These are phyloP conservation scores for Clarias fuscus DNA, from an alignment of 2,797 vertebrate species.

Conservation along the genomic window DNA sequence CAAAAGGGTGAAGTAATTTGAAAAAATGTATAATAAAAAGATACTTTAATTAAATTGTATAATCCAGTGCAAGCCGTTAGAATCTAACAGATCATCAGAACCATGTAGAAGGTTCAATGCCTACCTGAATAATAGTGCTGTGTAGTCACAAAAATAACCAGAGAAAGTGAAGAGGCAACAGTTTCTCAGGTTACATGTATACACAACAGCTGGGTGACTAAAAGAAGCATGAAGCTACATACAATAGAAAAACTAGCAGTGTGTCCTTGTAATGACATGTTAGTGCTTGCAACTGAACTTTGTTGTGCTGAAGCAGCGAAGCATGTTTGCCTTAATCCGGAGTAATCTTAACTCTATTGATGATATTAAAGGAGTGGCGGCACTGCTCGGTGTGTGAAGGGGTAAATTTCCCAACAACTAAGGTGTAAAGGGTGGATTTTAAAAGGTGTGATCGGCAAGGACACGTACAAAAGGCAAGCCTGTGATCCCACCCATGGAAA, in stretches of 20 bases:
- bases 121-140: neutral
- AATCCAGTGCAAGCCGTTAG: neutral
- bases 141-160: neutral
- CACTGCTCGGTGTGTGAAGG: constrained; percentile 52
- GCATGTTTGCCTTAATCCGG: constrained; percentile 10
- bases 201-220: constrained; percentile 20
- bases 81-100: neutral
- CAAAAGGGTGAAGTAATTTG: neutral
- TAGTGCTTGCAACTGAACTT: constrained; percentile 20
- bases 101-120: constrained; percentile 7
- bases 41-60: neutral
- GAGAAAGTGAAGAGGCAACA: constrained; percentile 10
- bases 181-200: constrained; percentile 38
- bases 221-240: neutral
- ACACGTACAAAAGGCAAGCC: neutral
- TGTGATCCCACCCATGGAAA: constrained; percentile 24
- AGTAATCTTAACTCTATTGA: neutral
- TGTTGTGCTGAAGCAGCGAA: neutral
- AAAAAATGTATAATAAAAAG: neutral
- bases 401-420: constrained; percentile 22
- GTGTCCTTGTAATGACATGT: constrained; percentile 24
- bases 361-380: neutral
- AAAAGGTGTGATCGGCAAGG: constrained; percentile 10
- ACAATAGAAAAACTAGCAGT: neutral
- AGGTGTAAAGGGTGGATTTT: neutral